These are phyloP conservation scores for Drosophila asahinai DNA, from an alignment of 1,140 invertebrate genomes.

Conservation along the genomic window DNA sequence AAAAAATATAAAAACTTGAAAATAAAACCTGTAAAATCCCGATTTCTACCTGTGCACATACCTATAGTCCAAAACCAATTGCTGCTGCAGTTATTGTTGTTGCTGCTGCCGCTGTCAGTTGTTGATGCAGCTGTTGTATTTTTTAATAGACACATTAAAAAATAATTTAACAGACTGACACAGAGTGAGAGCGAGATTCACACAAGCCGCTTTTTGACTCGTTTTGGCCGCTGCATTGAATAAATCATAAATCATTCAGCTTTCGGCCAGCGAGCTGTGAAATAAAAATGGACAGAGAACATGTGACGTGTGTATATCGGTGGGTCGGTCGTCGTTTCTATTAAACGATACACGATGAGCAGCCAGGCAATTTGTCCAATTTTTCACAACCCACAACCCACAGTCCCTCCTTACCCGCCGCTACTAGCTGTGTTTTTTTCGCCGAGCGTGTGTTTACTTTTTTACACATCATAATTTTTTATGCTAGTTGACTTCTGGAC, in stretches of 20 bases:
- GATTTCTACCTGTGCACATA: constrained; percentile 12
- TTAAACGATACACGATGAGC: constrained; percentile 74
- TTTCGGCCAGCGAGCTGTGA: constrained; percentile 55
- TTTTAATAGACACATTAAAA: constrained; percentile 83
- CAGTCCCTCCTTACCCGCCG: background rate
- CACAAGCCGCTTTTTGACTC: constrained; percentile 17
- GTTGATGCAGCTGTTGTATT: constrained; percentile 77
- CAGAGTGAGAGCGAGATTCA: constrained; percentile 16
- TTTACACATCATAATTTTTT: constrained; percentile 82
- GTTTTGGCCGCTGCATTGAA: constrained; percentile 65
- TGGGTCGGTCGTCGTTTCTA: constrained; percentile 53
- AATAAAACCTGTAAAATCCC: too few species aligned
- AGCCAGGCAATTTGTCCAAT: constrained; percentile 71
- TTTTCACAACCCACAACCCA: constrained; percentile 1
- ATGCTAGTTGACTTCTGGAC: constrained; percentile 80
- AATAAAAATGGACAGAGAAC: constrained; percentile 62
- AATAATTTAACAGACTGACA: constrained; percentile 75
- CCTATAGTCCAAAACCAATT: constrained; percentile 10
- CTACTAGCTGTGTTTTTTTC: constrained; percentile 18
- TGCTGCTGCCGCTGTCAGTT: constrained; percentile 35
- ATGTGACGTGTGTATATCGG: constrained; percentile 52
- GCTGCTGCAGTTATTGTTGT: constrained; percentile 16
- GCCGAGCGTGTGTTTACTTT: constrained; percentile 57
- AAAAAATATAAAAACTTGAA: background rate
- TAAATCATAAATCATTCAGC: constrained; percentile 82